Base-by-base conservation (phyloP, 2,797 vertebrate species). In the Podarcis siculus region DNA sequence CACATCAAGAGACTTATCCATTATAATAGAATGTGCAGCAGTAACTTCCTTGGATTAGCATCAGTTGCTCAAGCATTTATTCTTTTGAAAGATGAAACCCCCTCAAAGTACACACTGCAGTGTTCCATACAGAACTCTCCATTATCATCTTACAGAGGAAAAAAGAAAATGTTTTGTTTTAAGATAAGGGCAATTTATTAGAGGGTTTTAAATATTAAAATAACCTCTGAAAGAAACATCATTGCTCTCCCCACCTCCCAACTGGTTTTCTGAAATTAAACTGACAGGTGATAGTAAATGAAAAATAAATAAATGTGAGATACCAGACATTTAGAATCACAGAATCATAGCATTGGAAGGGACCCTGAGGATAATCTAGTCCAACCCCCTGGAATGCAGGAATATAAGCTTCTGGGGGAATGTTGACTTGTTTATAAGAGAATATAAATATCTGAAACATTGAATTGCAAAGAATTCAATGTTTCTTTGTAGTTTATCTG, bases 1-100 rank as follows among this genome's bases (percentile, higher is more conserved):
- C 58, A 61, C 2, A 25, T 95, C 91, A 90, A 88, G 85, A 95
- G 92, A 91, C 72, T 30, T 77, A 93, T 80, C 9, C 45, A 91
- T 86, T 94, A 88, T 91, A 93, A 94, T 94, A 95, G 96, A 96
- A 95, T 84, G 37, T 75, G 86, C 83, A 86, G 78, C 73, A 90
- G 64, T 93, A 91, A 87, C 76, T 93, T 93, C 73, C 86, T 79
- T 0, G 4, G 79, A 76, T 92, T 92, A 25, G 69, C 27, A 79
- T 89, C 83, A 94, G 87, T 94, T 86, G 92, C 73, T 90, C 82
- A 90, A 91, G 35, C 81, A 73, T 94, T 94, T 92, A 81, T 88
- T 9, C 83, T 92, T 73, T 30, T 93, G 92, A 92, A 94, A 92
- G 84, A 85, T 82, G 82, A 93, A 92, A 93, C 90, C 89, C 93